Base-by-base conservation (phyloP, 2,888 invertebrate genomes). In the Epinotia brunnichana region DNA sequence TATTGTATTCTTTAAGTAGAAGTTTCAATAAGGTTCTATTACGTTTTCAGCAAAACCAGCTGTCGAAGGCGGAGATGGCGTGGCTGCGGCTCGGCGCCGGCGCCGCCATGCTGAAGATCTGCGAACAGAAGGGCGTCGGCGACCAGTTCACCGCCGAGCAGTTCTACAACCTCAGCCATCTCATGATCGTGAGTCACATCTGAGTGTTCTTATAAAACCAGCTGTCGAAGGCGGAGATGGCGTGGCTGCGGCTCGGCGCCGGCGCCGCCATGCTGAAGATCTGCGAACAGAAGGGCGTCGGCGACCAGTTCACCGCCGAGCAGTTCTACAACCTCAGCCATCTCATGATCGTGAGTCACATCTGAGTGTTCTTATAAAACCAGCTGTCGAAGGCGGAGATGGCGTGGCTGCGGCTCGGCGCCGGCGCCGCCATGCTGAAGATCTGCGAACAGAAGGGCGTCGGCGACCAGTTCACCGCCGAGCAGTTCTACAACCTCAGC, bases 241-340 rank as follows among this genome's bases (percentile, higher is more conserved):
- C 99, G 2, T 98, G 98, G 95, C 87, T 99, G 61, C 94, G 99
- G 73, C 91, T 99, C 54, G 96, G 97, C 15, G 99, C 99, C 7
- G 99, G 98, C 70, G 97, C 97, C 87, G 98, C 98, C 62, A 98
- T 99, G 97, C 92, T 99, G 67, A 99, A 99, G 93, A 97, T 99
- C 63, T 98, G 98, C 90, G 98, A 99, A 84, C 99, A 99, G 88
- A 98, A 98, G 85, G 97, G 97, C 63, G 99, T 98, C 69, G 98
- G 98, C 0, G 98, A 99, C 88, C 97, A 98, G 87, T 98, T 97
- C 86, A 97, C 97, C 2, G 96, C 97, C 0, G 98, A 98, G 81
- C 99, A 99, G 93, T 99, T 98, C 93, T 98, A 98, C 86, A 97
- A 97, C 84, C 94, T 99, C 44, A 98, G 99, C 1, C 96, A 97